Evolutionary conservation across 2,797 vertebrate genomes (phyloP).

Genomic region (Syndactyla subalaris): DNA sequence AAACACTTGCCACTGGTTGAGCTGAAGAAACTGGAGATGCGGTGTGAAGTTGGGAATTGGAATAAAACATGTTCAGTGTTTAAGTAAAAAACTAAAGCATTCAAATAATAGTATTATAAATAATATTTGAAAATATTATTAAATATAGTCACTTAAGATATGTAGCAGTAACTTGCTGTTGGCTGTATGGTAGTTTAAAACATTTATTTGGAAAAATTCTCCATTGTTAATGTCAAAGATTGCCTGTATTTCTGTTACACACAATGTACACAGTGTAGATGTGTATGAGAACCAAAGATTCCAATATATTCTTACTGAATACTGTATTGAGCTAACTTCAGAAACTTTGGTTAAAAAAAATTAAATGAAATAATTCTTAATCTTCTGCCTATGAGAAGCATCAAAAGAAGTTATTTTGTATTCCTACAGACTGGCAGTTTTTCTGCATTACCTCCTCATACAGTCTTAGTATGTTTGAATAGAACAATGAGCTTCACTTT

Average conservation of each 20-base stretch:
- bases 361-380: not conserved
- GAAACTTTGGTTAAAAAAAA: not conserved
- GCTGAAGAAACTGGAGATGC: not conserved
- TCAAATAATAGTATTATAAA: not conserved
- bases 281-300: not conserved
- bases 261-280: not conserved
- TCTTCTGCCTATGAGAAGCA: not conserved
- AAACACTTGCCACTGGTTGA: not conserved
- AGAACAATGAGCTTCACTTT: slow-evolving; percentile 6
- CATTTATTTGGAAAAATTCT: not conserved
- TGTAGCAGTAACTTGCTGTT: not conserved
- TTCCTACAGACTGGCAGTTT: not conserved
- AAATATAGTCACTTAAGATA: not conserved
- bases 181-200: not conserved
- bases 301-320: not conserved
- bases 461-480: not conserved
- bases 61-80: not conserved
- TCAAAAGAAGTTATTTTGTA: not conserved
- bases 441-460: not conserved
- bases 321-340: not conserved
- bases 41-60: not conserved
- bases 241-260: not conserved
- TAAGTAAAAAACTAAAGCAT: not conserved
- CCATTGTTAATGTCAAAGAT: not conserved
- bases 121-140: not conserved